Evolutionary conservation across 2,797 vertebrate species (phyloP).

Genomic region (Esox masquinongy): DNA sequence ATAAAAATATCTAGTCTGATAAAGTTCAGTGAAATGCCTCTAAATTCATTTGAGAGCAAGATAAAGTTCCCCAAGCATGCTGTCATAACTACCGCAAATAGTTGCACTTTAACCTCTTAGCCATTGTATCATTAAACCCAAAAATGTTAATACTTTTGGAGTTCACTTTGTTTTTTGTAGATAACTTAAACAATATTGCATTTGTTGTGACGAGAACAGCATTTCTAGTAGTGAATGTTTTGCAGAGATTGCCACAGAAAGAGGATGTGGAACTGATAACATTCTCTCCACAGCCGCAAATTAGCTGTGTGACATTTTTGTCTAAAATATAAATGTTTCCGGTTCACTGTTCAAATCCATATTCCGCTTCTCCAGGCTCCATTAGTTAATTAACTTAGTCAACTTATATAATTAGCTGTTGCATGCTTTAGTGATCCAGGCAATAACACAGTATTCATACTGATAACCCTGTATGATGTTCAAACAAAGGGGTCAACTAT

Average conservation of each 20-base stretch:
- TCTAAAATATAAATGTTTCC: conserved; percentile 71
- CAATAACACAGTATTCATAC: conserved; percentile 9
- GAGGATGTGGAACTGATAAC: conserved; percentile 56
- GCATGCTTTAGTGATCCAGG: conserved; percentile 22
- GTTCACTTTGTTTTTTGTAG: not conserved
- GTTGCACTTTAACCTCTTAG: too few relatives aligned
- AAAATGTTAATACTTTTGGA: not conserved
- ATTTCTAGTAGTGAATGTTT: conserved; percentile 25
- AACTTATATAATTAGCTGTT: conserved; percentile 36
- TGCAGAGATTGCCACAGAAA: conserved; percentile 30
- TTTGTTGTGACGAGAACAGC: not conserved
- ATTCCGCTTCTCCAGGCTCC: conserved; percentile 51
- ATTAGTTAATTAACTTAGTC: conserved; percentile 50
- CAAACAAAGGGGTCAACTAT: not conserved
- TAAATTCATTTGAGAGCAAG: too few relatives aligned
- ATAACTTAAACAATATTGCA: not conserved
- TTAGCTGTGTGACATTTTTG: conserved; percentile 44
- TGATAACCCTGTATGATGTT: not conserved
- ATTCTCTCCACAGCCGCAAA: conserved; percentile 57
- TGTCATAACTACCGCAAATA: too few relatives aligned
- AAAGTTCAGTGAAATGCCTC: too few relatives aligned
- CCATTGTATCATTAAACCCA: conserved; percentile 7
- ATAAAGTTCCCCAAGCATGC: too few relatives aligned
- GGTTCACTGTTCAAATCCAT: conserved; percentile 48
- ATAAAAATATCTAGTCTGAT: too few relatives aligned